A percentile compares a stretch with the other conserved stretches of the same genome.
phyloP scores from a whole-genome alignment of 2,113 vertebrate genomes.

The Tiliqua scincoides region DNA sequence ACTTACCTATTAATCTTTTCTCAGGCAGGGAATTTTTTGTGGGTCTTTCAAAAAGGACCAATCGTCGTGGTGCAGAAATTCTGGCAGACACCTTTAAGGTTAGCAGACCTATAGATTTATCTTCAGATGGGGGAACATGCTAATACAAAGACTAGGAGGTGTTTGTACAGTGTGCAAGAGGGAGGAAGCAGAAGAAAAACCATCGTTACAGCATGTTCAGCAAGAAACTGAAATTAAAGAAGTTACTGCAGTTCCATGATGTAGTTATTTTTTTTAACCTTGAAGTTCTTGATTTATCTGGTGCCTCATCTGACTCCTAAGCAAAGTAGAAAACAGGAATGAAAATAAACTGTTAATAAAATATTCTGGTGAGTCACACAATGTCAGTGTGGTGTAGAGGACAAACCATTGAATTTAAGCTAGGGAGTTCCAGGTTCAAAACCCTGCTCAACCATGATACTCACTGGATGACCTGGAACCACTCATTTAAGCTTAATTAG shows the following conservation, averaged over 20 bases:
- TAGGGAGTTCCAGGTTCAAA: not conserved
- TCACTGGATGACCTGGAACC: not conserved
- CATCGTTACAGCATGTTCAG: not conserved
- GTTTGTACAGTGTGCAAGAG: not conserved
- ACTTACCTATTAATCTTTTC: conserved; percentile 4
- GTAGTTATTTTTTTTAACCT: not conserved
- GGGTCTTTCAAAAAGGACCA: conserved; percentile 95
- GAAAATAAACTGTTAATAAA: not conserved
- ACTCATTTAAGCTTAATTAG: not conserved
- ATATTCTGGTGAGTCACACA: too few species aligned
- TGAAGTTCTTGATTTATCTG: not conserved
- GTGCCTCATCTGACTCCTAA: not conserved
- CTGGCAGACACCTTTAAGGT: conserved; percentile 98
- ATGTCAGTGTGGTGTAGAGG: not conserved
- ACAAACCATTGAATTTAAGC: not conserved
- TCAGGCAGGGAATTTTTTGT: conserved; percentile 97
- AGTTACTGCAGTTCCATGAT: not conserved
- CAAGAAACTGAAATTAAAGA: not conserved
- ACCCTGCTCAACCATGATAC: not conserved
- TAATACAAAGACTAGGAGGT: not conserved
- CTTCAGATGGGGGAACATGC: not conserved
- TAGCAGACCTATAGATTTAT: conserved; percentile 56
- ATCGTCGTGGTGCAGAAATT: conserved; percentile 97
- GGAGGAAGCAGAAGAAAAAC: not conserved
- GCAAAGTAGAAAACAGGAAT: not conserved